phyloP scores from a whole-genome alignment of 1,140 invertebrate species.

The Rhizoglyphus robini region DNA sequence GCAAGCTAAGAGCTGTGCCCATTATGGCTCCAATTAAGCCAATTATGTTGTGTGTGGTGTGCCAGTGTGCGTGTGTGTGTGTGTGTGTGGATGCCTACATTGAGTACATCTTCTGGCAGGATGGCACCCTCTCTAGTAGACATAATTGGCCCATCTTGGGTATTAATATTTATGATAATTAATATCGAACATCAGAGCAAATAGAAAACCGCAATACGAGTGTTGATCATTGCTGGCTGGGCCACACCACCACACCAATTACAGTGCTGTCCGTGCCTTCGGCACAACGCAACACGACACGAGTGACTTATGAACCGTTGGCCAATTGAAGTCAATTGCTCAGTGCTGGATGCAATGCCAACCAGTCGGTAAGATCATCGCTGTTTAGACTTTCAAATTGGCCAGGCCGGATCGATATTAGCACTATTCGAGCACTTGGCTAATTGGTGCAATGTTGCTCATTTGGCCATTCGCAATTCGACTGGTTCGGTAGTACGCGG shows the following conservation, averaged over 20 bases:
- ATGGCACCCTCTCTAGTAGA: conserved; percentile 5
- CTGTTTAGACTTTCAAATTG: conserved; percentile 13
- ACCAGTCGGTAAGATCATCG: background rate
- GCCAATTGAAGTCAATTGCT: background rate
- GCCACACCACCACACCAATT: background rate
- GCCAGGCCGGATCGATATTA: background rate
- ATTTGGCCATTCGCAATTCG: background rate
- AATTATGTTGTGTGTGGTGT: background rate
- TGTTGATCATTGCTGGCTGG: background rate
- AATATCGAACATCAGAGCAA: background rate
- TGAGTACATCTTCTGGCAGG: background rate
- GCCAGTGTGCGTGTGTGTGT: no score
- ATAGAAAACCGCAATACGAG: background rate
- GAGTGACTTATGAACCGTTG: conserved; percentile 13
- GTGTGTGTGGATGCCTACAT: conserved; percentile 9
- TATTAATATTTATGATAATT: conserved; percentile 16
- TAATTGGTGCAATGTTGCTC: background rate
- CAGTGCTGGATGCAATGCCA: background rate
- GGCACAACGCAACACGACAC: no score
- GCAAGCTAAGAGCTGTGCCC: background rate
- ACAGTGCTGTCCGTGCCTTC: background rate
- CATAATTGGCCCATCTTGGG: conserved; percentile 13
- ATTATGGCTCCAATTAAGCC: conserved; percentile 9
- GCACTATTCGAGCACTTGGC: background rate
- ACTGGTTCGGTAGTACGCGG: background rate